These are phyloP conservation scores for Xylota sylvarum DNA, from an alignment of 2,888 invertebrate genomes.

Conservation along the genomic window DNA sequence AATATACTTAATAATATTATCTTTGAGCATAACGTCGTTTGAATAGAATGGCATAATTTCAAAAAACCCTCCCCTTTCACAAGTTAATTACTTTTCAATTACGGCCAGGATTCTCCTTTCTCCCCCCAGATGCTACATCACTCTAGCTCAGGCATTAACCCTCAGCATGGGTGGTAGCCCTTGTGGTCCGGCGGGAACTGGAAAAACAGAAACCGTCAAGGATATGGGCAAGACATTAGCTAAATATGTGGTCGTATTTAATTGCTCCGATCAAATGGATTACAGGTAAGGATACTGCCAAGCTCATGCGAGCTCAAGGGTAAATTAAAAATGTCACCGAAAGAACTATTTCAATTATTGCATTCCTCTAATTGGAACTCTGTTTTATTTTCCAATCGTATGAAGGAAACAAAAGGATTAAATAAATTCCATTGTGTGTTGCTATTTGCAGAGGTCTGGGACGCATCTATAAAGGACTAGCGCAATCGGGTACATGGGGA, in stretches of 20 bases:
- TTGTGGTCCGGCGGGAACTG: conserved; percentile 98
- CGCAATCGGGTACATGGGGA: conserved; percentile 98
- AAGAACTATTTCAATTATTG: conserved; percentile 60
- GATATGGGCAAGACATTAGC: conserved; percentile 99
- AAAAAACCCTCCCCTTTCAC: not conserved
- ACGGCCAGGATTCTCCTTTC: not conserved
- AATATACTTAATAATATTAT: not conserved
- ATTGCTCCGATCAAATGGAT: conserved; percentile 99
- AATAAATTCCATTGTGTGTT: conserved; percentile 53
- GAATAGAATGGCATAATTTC: conserved; percentile 41
- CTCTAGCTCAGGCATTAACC: conserved; percentile 96
- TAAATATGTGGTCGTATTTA: conserved; percentile 98
- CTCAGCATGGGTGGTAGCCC: conserved; percentile 99
- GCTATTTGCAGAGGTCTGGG: conserved; percentile 90
- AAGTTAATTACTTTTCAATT: conserved; percentile 61
- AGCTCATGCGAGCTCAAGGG: conserved; percentile 45
- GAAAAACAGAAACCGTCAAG: conserved; percentile 98
- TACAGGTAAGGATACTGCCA: conserved; percentile 87
- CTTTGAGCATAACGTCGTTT: not conserved
- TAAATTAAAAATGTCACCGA: conserved; percentile 66
- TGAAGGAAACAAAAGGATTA: conserved; percentile 5
- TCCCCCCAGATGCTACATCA: conserved; percentile 94
- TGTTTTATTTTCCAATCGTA: conserved; percentile 30
- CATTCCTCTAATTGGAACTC: conserved; percentile 72
- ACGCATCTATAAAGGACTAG: conserved; percentile 97